Base-by-base conservation (phyloP, 1,140 invertebrate genomes). In the Oscheius sp. region DNA sequence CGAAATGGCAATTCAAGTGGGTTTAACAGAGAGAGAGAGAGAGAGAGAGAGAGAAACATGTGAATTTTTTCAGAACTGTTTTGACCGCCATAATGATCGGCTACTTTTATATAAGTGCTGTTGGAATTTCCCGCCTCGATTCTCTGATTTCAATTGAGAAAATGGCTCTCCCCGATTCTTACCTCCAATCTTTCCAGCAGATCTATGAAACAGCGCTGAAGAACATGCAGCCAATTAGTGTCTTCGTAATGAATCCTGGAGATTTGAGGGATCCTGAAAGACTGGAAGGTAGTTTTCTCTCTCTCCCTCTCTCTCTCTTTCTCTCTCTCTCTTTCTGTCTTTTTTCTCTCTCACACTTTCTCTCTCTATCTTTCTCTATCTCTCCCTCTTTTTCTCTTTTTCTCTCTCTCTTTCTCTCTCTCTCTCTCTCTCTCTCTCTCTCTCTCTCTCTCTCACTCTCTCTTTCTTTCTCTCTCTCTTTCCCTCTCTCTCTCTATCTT, bases 141-240 rank as follows among this genome's bases (percentile, higher is more conserved):
- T 76, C 83, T 13, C 83, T 85, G 34, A 82, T 84, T 52, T 73
- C 78, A 7, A 82, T 82, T 31, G 81, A 84, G 42, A 84, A 84
- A 69, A 82, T 82, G 80, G 80, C 80, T 2, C 73, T 82, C 2
- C 82, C 82, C 31, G 67, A 82, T 62, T 82, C 80, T 3, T 82
- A 82, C 58, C 67, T 82, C 15, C 80, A 84, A n/a, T 69, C 82
- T 52, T 82, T 82, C 68, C 80, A 82, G 58, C 36, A 74, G 29
- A 64, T 62, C 20, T 82, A 81, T 65, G 80, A 82, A 59, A 82
- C 68, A 10, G 82, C 80, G 15, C 59, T 82, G 13, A 61, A 73
- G 29, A 81, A 84, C 68, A 82, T 82, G 80, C 83, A 82, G 46
- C 80, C 80, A 23, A 84, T 82, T 35, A 84, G 79, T 23, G 79